A percentile compares a stretch with the other conserved stretches of the same genome.
phyloP scores from a whole-genome alignment of 2,888 invertebrate species.

The Euproctis similis region DNA sequence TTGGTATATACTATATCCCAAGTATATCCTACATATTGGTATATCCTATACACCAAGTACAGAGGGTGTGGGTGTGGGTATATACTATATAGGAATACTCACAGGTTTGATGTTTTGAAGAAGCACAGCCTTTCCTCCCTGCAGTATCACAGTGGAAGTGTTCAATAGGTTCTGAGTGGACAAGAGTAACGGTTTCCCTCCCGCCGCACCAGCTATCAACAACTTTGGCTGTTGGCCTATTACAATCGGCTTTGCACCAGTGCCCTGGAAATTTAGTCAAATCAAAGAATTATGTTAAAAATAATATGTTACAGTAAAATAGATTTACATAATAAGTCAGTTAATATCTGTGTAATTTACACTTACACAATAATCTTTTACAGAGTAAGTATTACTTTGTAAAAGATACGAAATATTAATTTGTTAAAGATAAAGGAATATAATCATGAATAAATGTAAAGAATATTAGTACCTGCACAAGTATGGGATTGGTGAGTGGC shows the following conservation, averaged over 20 bases:
- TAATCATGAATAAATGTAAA: not conserved
- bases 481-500: slow-evolving; percentile 24
- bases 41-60: too few species aligned
- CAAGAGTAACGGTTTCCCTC: slow-evolving; percentile 58
- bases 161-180: slow-evolving; percentile 60
- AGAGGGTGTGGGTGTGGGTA: not conserved
- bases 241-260: slow-evolving; percentile 64
- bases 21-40: too few species aligned
- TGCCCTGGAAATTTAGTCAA: slow-evolving; percentile 31
- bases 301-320: too few species aligned
- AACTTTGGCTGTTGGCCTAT: slow-evolving; percentile 58
- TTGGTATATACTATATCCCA: too few species aligned
- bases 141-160: slow-evolving; percentile 60
- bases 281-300: too few species aligned
- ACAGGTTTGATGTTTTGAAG: slow-evolving; percentile 70
- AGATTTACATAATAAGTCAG: too few species aligned
- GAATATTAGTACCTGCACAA: slow-evolving; percentile 31
- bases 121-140: slow-evolving; percentile 71
- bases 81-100: slow-evolving; percentile 11
- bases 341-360: too few species aligned
- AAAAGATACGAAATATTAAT: too few species aligned
- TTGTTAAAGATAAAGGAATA: too few species aligned
- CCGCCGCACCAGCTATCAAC: slow-evolving; percentile 51
- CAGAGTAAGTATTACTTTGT: too few species aligned
- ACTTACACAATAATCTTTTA: too few species aligned